phyloP scores from a whole-genome alignment of 1,140 invertebrate genomes.

The Aphis gossypii region DNA sequence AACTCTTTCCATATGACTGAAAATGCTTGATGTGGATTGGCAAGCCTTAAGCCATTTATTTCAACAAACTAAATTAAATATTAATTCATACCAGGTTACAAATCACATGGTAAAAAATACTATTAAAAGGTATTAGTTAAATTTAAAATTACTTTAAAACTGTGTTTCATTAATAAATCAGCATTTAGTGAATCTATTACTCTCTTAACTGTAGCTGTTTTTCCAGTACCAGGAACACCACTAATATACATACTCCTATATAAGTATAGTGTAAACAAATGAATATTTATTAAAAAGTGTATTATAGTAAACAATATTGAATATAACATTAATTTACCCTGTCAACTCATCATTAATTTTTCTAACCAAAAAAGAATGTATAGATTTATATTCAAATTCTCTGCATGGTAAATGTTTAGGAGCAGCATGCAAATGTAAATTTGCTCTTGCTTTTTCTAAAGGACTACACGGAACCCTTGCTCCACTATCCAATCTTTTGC shows the following conservation, averaged over 20 bases:
- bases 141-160: constrained; percentile 64
- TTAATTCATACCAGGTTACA: background rate
- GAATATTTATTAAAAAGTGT: background rate
- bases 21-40: constrained; percentile 91
- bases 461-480: constrained; percentile 64
- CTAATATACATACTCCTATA: constrained; percentile 95
- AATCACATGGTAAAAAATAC: background rate
- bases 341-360: constrained; percentile 79
- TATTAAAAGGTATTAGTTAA: background rate
- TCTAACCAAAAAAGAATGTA: constrained; percentile 78
- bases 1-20: constrained; percentile 82
- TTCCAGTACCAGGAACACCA: constrained; percentile 97
- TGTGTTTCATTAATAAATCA: constrained; percentile 70
- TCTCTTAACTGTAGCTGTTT: constrained; percentile 94
- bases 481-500: constrained; percentile 50
- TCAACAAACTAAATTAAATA: constrained; percentile 77
- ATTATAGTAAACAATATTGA: background rate
- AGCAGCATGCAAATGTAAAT: constrained; percentile 74
- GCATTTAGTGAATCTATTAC: constrained; percentile 79
- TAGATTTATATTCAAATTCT: constrained; percentile 79
- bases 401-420: constrained; percentile 78
- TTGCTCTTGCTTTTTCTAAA: constrained; percentile 65
- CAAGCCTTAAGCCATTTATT: constrained; percentile 94
- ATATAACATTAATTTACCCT: constrained; percentile 68
- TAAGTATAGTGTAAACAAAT: constrained; percentile 60